These are phyloP conservation scores for Barypeithes pellucidus DNA, from an alignment of 2,888 invertebrate genomes.

Conservation along the genomic window DNA sequence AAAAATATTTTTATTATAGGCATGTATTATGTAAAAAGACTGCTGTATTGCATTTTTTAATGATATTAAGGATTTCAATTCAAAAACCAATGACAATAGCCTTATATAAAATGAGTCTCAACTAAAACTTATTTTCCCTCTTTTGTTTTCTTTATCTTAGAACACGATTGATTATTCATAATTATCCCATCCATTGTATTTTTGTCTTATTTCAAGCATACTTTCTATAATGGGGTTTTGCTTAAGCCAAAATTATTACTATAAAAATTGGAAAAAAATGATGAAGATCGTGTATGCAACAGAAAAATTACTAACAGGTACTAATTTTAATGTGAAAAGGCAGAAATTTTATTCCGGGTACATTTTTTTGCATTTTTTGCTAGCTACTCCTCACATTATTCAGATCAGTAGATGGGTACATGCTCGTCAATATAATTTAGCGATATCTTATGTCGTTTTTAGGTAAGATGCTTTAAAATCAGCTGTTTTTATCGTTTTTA, in stretches of 20 bases:
- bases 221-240: slow-evolving; percentile 32
- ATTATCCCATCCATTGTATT: not conserved
- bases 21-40: too few relatives aligned
- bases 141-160: too few relatives aligned
- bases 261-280: slow-evolving; percentile 27
- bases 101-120: too few relatives aligned
- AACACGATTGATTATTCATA: not conserved
- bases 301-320: slow-evolving; percentile 26
- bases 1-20: too few relatives aligned
- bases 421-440: not conserved
- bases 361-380: slow-evolving; percentile 29
- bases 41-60: too few relatives aligned
- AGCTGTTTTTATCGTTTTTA: too few relatives aligned
- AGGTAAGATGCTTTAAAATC: slow-evolving; percentile 26
- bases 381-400: slow-evolving; percentile 22
- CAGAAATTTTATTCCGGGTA: slow-evolving; percentile 32
- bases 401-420: slow-evolving; percentile 25
- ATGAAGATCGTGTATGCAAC: slow-evolving; percentile 13
- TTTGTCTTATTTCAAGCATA: slow-evolving; percentile 33
- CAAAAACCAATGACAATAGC: too few relatives aligned
- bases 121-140: too few relatives aligned
- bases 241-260: slow-evolving; percentile 26
- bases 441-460: slow-evolving; percentile 36
- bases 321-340: slow-evolving; percentile 1
- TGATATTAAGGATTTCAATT: too few relatives aligned